These are phyloP conservation scores for Gymnocheta viridis DNA, from an alignment of 2,888 invertebrate genomes.

Conservation along the genomic window DNA sequence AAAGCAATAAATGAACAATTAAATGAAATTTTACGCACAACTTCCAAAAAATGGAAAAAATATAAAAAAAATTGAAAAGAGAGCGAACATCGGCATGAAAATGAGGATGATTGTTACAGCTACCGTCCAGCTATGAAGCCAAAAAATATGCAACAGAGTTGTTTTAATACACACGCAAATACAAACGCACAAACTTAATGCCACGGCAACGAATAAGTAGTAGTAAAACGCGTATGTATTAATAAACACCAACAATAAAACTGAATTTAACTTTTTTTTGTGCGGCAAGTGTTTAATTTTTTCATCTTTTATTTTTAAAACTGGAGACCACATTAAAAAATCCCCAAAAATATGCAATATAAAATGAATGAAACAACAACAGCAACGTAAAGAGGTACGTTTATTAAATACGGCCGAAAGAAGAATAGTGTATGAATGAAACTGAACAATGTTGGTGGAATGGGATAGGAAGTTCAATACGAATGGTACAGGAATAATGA, in stretches of 20 bases:
- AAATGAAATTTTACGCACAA: slow-evolving; percentile 68
- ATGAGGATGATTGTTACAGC: slow-evolving; percentile 48
- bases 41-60: slow-evolving; percentile 54
- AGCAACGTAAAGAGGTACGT: slow-evolving; percentile 36
- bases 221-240: slow-evolving; percentile 54
- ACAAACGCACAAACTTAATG: slow-evolving; percentile 12
- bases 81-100: slow-evolving; percentile 43
- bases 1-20: slow-evolving; percentile 68
- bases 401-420: slow-evolving; percentile 30
- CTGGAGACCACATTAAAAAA: slow-evolving; percentile 65
- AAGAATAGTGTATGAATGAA: slow-evolving; percentile 59
- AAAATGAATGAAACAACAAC: too few species aligned
- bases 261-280: slow-evolving; percentile 51
- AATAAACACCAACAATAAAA: slow-evolving; percentile 67
- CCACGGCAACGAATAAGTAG: slow-evolving; percentile 33
- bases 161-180: slow-evolving; percentile 37
- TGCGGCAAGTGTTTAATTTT: slow-evolving; percentile 24
- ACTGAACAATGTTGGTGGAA: slow-evolving; percentile 18
- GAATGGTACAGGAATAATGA: slow-evolving; percentile 38
- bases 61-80: slow-evolving; percentile 31
- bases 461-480: neutral
- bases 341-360: slow-evolving; percentile 49
- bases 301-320: slow-evolving; percentile 36
- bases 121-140: slow-evolving; percentile 27
- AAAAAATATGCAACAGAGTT: slow-evolving; percentile 57